Percentiles rank a stretch among this genome's conserved stretches.
Evolutionary conservation across 2,113 vertebrate genomes (phyloP).

Genomic region (Oxygymnocypris stewartii): DNA sequence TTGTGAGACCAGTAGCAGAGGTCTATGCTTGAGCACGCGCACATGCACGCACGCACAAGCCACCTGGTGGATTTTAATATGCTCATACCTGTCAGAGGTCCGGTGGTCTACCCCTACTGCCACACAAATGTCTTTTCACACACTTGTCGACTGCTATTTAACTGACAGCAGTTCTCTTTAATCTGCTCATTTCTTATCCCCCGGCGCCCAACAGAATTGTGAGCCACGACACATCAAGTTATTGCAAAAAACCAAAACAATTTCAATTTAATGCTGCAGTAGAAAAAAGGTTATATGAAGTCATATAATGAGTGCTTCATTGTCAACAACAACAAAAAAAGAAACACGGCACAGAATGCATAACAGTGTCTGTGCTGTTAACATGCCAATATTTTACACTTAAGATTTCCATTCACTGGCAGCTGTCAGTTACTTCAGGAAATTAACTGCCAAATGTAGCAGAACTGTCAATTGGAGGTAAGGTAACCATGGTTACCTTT

Average conservation of each 20-base stretch:
- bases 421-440: slow-evolving; percentile 99
- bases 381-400: slow-evolving; percentile 99
- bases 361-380: slow-evolving; percentile 95
- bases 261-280: slow-evolving; percentile 97
- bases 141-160: slow-evolving; percentile 82
- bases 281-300: slow-evolving; percentile 99
- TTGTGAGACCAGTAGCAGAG: neutral
- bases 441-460: slow-evolving; percentile 96
- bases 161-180: slow-evolving; percentile 81
- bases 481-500: slow-evolving; percentile 98
- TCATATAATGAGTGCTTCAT: slow-evolving; percentile 97
- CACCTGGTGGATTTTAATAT: neutral
- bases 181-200: slow-evolving; percentile 89
- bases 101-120: neutral
- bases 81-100: slow-evolving; percentile 13
- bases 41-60: neutral
- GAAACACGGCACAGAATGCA: slow-evolving; percentile 90
- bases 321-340: slow-evolving; percentile 89
- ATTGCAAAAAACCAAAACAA: slow-evolving; percentile 86
- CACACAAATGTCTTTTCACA: slow-evolving; percentile 71
- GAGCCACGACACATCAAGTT: slow-evolving; percentile 84
- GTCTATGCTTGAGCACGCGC: neutral
- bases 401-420: slow-evolving; percentile 90
- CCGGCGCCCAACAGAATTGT: slow-evolving; percentile 79
- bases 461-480: slow-evolving; percentile 89